Evolutionary conservation across 2,113 vertebrate species (phyloP).

Genomic region (Megatriorchis doriae): DNA sequence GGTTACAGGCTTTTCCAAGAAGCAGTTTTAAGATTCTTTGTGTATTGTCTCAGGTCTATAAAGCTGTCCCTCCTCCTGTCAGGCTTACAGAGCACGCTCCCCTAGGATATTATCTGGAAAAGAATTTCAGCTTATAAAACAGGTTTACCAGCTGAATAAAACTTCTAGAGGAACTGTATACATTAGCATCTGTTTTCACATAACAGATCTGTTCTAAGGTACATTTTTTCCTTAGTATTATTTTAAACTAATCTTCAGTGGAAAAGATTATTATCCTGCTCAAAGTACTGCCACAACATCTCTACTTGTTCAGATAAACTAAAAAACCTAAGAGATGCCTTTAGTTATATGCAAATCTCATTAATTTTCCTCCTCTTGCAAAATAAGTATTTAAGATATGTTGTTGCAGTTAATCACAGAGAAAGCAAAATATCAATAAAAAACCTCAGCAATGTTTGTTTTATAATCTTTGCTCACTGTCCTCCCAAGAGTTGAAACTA

Average conservation of each 20-base stretch:
- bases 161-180: background rate
- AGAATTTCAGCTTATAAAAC: slow-evolving; percentile 17
- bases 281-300: background rate
- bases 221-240: background rate
- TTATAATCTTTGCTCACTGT: background rate
- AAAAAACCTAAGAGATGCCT: background rate
- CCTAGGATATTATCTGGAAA: background rate
- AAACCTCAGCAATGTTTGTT: background rate
- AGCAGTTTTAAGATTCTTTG: background rate
- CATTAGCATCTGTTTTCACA: background rate
- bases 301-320: background rate
- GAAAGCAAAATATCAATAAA: background rate
- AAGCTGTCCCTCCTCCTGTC: background rate
- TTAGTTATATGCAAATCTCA: background rate
- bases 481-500: background rate
- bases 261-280: background rate
- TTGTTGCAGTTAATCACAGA: background rate
- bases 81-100: background rate
- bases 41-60: background rate
- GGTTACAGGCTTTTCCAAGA: background rate
- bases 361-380: background rate
- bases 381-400: background rate
- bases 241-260: background rate
- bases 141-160: slow-evolving; percentile 10
- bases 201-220: background rate